Evolutionary conservation across 1,140 invertebrate species (phyloP), one percentile per base, ranked within the genome.

Genomic region (Daktulosphaira vitifoliae): DNA sequence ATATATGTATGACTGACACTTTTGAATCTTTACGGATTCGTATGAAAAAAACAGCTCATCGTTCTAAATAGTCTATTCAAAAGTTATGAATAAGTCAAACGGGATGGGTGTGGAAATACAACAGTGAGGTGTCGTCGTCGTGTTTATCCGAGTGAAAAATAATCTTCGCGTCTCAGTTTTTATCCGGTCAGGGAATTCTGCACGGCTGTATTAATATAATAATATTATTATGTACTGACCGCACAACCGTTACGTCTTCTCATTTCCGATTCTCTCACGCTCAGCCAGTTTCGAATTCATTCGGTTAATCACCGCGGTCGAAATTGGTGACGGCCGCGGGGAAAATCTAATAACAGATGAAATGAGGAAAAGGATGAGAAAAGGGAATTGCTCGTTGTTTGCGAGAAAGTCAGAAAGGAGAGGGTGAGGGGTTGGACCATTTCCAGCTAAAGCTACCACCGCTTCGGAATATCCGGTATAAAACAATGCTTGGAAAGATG

Each of bases 201-300:
- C 23, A 56, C 23, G 13, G 23, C 39, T 3, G 20, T 15, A n/a
- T 87, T 83, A 72, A 87, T 83, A 76, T 90, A 92, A 68, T 80
- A 81, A 69, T 93, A 77, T 74, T 90, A 85, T 70, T 90, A 88
- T 51, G 82, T 80, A 70, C 82, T 84, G 20, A 84, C 86, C 1
- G 89, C 88, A 42, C 88, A 90, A 49, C 92, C 79, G 39, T 89
- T 82, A n/a, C 66, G 83, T 79, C 73, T 87, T 85, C 68, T 85
- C 81, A 15, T 85, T 86, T 71, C 85, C 78, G 33, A 92, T 78
- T 69, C 82, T 5, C 11, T 80, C 46, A 90, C 87, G 81, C 83
- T 85, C 67, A 92, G 74, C 29, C 89, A 89, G 44, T 8, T 46
- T 44, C 54, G 25, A 46, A 46, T 59, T 20, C 54, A 25, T 59